phyloP scores from a whole-genome alignment of 2,113 vertebrate species.

The Myocastor coypus region DNA sequence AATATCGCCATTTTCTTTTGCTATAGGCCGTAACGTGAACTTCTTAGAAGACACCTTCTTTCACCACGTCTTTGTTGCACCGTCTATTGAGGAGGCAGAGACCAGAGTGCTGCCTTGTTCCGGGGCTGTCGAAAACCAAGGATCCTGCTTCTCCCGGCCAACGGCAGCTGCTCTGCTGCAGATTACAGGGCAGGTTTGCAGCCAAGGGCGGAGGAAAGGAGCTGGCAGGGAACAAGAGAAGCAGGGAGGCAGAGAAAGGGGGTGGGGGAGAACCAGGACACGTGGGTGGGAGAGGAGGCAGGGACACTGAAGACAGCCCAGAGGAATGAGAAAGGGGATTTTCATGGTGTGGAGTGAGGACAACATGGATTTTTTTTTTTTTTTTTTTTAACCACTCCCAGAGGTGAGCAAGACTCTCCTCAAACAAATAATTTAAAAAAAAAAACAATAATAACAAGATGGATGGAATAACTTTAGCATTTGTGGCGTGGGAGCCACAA shows the following conservation, averaged over 20 bases:
- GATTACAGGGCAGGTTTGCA: neutral
- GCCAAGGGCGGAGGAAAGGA: constrained; percentile 50
- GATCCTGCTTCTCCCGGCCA: constrained; percentile 76
- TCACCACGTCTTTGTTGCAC: constrained; percentile 90
- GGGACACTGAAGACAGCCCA: neutral
- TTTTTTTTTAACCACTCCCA: neutral
- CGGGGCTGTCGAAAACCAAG: constrained; percentile 80
- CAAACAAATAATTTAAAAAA: neutral
- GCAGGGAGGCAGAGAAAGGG: neutral
- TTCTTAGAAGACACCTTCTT: constrained; percentile 99
- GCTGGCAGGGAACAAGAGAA: neutral
- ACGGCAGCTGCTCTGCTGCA: constrained; percentile 63
- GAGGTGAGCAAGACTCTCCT: neutral
- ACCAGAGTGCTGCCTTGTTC: constrained; percentile 90
- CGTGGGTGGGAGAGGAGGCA: neutral
- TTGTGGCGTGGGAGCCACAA: neutral
- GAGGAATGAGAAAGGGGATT: neutral
- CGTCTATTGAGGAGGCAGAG: constrained; percentile 89
- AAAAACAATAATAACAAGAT: too few species aligned
- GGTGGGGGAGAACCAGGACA: constrained; percentile 42
- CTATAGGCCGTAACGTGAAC: constrained; percentile 95
- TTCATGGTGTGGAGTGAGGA: neutral
- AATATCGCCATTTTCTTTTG: constrained; percentile 95
- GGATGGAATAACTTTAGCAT: neutral
- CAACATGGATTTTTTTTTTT: too few species aligned